A percentile compares a stretch with the other conserved stretches of the same genome.
Conservation (phyloP, 2,888 invertebrate genomes). For the Philonicus albiceps region DNA sequence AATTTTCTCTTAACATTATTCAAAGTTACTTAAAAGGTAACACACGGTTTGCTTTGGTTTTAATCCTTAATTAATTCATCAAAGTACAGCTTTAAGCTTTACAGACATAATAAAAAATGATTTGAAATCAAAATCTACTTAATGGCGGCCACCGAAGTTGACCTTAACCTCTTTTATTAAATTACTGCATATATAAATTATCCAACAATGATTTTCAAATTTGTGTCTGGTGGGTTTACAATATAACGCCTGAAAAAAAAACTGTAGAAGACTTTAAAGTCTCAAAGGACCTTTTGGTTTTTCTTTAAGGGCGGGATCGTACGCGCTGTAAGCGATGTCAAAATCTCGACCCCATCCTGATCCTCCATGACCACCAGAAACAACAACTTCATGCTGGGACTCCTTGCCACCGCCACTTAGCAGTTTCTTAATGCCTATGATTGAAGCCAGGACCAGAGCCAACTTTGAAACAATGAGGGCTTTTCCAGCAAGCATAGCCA, state of each 20-base stretch:
- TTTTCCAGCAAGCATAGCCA: conserved; percentile 84
- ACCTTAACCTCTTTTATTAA: neutral
- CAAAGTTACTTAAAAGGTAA: neutral
- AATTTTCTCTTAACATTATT: neutral
- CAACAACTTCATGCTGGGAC: conserved; percentile 75
- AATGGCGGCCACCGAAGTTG: neutral
- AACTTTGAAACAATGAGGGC: conserved; percentile 85
- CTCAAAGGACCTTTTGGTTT: conserved; percentile 52
- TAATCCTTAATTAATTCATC: neutral
- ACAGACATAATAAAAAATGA: neutral
- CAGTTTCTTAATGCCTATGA: conserved; percentile 85
- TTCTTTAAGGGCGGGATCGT: conserved; percentile 64
- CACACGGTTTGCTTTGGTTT: neutral
- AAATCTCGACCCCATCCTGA: conserved; percentile 78
- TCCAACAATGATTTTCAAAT: neutral
- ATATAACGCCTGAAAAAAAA: neutral
- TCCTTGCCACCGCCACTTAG: conserved; percentile 72
- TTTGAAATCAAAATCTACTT: neutral
- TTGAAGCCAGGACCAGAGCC: conserved; percentile 81
- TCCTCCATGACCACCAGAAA: conserved; percentile 73
- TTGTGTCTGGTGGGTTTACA: neutral
- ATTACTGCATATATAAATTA: neutral
- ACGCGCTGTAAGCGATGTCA: conserved; percentile 69
- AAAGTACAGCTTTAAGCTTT: neutral
- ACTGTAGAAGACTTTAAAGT: neutral